phyloP scores from a whole-genome alignment of 2,888 invertebrate genomes.

The Orgyia antiqua region DNA sequence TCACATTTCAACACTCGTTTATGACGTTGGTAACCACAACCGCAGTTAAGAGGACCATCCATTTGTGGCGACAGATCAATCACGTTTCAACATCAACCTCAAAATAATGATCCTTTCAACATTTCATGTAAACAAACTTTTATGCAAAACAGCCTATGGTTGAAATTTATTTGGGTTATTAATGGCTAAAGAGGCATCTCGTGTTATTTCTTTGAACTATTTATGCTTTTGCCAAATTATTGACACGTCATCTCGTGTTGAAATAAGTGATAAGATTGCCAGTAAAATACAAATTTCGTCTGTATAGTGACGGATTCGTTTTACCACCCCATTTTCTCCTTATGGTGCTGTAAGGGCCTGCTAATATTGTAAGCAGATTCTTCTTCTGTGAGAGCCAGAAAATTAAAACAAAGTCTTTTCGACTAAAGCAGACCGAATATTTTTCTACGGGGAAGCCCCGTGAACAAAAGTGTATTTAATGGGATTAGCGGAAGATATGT shows the following conservation, averaged over 20 bases:
- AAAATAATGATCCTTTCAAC: conserved; percentile 36
- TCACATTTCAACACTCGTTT: conserved; percentile 18
- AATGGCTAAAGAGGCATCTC: conserved; percentile 20
- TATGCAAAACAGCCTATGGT: neutral
- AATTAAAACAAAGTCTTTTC: too few species aligned
- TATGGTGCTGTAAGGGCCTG: too few species aligned
- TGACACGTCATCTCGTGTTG: conserved; percentile 22
- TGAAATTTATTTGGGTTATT: conserved; percentile 1
- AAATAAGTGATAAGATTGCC: too few species aligned
- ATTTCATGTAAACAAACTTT: conserved; percentile 17
- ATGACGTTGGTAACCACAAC: conserved; percentile 16
- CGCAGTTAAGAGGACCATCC: conserved; percentile 23
- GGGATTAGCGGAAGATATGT: too few species aligned
- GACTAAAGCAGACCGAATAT: too few species aligned
- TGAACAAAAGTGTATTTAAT: too few species aligned
- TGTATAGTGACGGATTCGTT: too few species aligned
- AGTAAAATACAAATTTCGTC: too few species aligned
- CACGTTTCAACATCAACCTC: conserved; percentile 28
- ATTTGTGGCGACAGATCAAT: conserved; percentile 37
- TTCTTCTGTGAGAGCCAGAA: too few species aligned
- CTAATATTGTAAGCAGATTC: too few species aligned
- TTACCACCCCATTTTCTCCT: too few species aligned
- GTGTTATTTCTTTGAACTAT: conserved; percentile 33
- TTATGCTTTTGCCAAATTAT: conserved; percentile 32
- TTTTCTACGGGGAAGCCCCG: too few species aligned